Base-by-base conservation (phyloP, 92 coral and sea anemone species). In the Parazoanthus atlanticus region DNA sequence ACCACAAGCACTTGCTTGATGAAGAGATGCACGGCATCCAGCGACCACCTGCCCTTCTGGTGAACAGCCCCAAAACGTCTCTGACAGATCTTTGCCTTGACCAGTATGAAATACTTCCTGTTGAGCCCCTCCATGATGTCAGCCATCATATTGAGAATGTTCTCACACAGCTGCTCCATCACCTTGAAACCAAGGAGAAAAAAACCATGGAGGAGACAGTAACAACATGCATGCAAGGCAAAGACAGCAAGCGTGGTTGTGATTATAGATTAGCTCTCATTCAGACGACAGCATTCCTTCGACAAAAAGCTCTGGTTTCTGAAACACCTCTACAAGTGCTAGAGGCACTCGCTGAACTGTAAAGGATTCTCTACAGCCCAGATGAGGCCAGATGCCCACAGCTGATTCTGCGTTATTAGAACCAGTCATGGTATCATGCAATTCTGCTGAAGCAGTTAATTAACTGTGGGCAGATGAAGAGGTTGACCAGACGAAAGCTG, bases 401-500 rank as follows among this genome's bases (percentile, higher is more conserved):
- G 64, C 83, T 82, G 80, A 90, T 90, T 72, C 87, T 92, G 26
- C 84, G 93, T 12, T 92, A 92, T 84, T 83, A 72, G 74, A 92
- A 92, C 41, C 93, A 90, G 64, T 76, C 90, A 58, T 89, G 92
- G 94, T 85, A 78, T 30, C 94, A 91, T 80, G 56, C 92, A 49
- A 89, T 89, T 6, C 88, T 89, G 31, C 90, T 91, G 47, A 78
- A 76, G 77, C 54, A 76, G 33, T 41, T 76, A 46, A 49, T 90
- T 19, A 65, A 72, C 46, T 82, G 69, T 47, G 76, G 66, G 36
- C 54, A 80, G 19, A 76, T 88, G 33, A 91, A 82, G 70, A 91
- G 89, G 5, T 80, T 91, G 3, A 75, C 89, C 0, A 19, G 40
- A 49, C 34, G 89, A 43, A 91, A 91, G 43, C 29, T 89, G 89